Conservation (phyloP, 2,113 vertebrate species). For the Zonotrichia leucophrys region DNA sequence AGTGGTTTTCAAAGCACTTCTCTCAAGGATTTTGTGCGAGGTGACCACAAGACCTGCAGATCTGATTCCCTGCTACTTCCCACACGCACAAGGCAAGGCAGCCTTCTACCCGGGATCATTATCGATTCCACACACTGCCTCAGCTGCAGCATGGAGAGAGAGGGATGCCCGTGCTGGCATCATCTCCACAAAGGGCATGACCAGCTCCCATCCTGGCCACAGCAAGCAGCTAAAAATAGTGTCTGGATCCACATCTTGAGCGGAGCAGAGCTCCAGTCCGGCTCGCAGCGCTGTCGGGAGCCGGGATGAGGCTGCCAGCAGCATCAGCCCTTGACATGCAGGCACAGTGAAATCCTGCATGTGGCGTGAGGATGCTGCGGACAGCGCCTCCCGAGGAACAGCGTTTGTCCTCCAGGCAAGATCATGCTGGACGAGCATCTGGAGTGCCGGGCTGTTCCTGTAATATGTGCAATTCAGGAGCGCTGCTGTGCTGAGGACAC, state of each 20-base stretch:
- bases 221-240: background rate
- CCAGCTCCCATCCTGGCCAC: background rate
- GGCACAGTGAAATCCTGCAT: background rate
- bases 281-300: background rate
- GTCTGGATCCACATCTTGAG: background rate
- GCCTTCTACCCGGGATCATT: background rate
- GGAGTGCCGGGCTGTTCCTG: background rate
- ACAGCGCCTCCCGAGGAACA: background rate
- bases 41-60: background rate
- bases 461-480: background rate
- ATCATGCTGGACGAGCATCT: background rate
- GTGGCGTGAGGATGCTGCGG: rapidly evolving
- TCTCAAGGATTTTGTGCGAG: background rate
- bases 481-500: rapidly evolving
- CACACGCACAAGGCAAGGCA: background rate
- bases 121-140: background rate
- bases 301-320: background rate
- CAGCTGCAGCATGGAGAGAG: background rate
- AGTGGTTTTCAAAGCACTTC: background rate
- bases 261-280: rapidly evolving
- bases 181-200: background rate
- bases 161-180: background rate
- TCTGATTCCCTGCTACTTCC: background rate
- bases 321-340: background rate
- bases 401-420: background rate